Conservation (phyloP, 2,888 invertebrate species). For the Tenthredo scrophulariae region DNA sequence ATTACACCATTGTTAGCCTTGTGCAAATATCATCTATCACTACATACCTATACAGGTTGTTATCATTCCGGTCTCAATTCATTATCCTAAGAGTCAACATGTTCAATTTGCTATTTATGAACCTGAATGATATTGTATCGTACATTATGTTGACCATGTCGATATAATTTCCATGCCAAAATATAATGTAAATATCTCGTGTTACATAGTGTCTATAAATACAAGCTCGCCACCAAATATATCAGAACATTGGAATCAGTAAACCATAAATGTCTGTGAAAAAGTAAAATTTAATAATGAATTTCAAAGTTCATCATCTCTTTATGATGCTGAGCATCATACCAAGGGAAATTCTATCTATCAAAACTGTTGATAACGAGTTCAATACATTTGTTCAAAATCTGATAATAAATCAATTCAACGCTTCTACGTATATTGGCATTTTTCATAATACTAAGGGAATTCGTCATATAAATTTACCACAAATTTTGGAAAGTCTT, state of each 20-base stretch:
- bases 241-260: background rate
- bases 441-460: slow-evolving; percentile 4
- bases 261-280: background rate
- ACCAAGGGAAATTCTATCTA: background rate
- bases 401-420: background rate
- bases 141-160: background rate
- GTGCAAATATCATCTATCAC: slow-evolving; percentile 21
- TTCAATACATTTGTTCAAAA: slow-evolving; percentile 10
- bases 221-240: background rate
- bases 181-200: slow-evolving; percentile 30
- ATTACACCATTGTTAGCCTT: background rate
- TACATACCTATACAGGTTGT: background rate
- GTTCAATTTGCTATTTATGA: background rate
- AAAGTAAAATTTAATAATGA: background rate
- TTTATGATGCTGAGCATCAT: slow-evolving; percentile 15
- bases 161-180: slow-evolving; percentile 12
- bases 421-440: background rate
- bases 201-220: background rate
- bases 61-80: background rate
- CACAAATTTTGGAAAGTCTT: slow-evolving; percentile 8
- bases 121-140: slow-evolving; percentile 1
- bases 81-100: background rate
- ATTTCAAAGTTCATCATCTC: background rate
- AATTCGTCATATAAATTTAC: background rate
- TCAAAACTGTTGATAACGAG: background rate